A percentile compares a stretch with the other conserved stretches of the same genome.
Conservation (phyloP, 2,113 vertebrate genomes). For the Recurvirostra avosetta region DNA sequence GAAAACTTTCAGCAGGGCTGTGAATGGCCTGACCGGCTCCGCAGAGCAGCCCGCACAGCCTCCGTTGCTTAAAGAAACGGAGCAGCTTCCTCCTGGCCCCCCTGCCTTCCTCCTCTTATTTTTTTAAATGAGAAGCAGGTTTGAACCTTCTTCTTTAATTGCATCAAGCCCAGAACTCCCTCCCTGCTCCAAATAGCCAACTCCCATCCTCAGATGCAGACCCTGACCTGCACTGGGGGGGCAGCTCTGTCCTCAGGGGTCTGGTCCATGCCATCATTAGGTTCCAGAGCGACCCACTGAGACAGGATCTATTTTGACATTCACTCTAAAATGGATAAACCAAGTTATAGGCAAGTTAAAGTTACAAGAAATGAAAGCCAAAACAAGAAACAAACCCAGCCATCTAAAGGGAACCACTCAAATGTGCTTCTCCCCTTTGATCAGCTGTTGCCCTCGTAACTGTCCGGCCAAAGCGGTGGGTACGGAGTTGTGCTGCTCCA, state of each 20-base stretch:
- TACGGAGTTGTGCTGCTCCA: neutral
- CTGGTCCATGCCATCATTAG: neutral
- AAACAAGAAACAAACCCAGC: neutral
- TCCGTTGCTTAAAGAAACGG: slow-evolving; percentile 33
- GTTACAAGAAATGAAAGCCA: neutral
- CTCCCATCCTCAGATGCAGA: neutral
- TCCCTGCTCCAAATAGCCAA: neutral
- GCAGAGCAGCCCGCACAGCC: neutral
- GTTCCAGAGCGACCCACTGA: neutral
- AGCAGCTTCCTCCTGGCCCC: neutral
- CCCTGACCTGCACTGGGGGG: neutral
- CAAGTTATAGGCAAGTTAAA: neutral
- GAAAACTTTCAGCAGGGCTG: slow-evolving; percentile 29
- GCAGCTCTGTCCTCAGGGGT: neutral
- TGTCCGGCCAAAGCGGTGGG: neutral
- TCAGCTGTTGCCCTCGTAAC: neutral
- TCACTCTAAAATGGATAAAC: neutral
- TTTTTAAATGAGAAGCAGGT: neutral
- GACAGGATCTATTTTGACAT: neutral
- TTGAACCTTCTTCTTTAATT: neutral
- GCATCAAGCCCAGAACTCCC: neutral
- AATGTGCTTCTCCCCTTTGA: neutral
- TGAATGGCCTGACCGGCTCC: slow-evolving; percentile 16
- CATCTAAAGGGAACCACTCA: neutral
- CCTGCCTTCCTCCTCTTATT: neutral